Evolutionary conservation across 2,113 vertebrate species (phyloP).

Genomic region (Phalacrocorax pelagicus): DNA sequence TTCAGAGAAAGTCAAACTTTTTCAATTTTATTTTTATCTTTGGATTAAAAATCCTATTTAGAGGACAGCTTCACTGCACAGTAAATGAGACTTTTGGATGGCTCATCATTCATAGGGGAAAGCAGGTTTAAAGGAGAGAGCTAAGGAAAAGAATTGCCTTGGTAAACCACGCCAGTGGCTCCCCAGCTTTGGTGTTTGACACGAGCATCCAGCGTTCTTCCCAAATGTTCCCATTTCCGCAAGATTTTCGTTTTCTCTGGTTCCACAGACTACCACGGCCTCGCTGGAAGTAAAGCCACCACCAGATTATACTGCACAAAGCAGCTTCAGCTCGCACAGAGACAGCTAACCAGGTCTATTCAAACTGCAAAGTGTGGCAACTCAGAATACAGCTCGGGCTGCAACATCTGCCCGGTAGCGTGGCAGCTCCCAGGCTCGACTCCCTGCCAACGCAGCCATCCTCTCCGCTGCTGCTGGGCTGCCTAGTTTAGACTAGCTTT

Average conservation of each 20-base stretch:
- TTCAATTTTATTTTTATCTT: neutral
- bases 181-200: neutral
- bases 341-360: neutral
- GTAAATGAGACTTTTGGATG: neutral
- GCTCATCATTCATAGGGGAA: rapidly evolving
- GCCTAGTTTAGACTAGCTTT: neutral
- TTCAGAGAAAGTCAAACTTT: neutral
- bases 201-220: rapidly evolving
- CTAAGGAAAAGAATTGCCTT: neutral
- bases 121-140: neutral
- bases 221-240: neutral
- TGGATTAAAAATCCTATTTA: neutral
- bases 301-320: rapidly evolving
- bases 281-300: neutral
- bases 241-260: too few relatives aligned
- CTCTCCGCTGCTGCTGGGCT: neutral
- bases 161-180: neutral
- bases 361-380: neutral
- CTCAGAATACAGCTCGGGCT: neutral
- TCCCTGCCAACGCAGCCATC: neutral
- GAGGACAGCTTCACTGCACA: neutral
- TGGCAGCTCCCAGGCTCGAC: neutral
- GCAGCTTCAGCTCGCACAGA: neutral
- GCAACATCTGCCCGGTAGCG: rapidly evolving
- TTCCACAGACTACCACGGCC: rapidly evolving